Evolutionary conservation across 2,888 invertebrate species (phyloP).

Genomic region (Ichneumon xanthorius): DNA sequence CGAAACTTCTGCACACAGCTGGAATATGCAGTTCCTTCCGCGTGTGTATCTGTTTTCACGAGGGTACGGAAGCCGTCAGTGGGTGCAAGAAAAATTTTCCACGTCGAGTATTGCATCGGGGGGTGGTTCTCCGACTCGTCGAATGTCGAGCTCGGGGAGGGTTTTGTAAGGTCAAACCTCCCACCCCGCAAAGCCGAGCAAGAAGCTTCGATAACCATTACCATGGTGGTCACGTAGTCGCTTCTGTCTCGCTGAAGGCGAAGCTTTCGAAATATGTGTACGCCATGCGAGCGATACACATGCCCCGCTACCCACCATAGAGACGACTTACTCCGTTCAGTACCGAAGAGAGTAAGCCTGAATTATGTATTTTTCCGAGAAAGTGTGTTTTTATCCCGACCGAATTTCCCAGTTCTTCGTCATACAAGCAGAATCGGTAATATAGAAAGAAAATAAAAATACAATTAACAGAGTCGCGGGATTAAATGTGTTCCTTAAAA

Average conservation of each 20-base stretch:
- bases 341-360: conserved; percentile 33
- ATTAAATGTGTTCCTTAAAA: background rate
- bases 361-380: conserved; percentile 57
- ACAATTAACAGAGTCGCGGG: background rate
- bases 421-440: background rate
- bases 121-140: conserved; percentile 42
- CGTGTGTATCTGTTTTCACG: background rate
- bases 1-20: conserved; percentile 14
- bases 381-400: conserved; percentile 41
- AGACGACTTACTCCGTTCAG: conserved; percentile 36
- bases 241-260: conserved; percentile 61
- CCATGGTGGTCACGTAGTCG: conserved; percentile 70
- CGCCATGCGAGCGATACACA: conserved; percentile 37
- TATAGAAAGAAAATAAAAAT: conserved; percentile 15
- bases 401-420: conserved; percentile 6
- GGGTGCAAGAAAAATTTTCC: conserved; percentile 56
- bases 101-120: conserved; percentile 44
- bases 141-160: conserved; percentile 35
- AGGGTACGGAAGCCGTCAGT: conserved; percentile 23
- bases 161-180: conserved; percentile 60
- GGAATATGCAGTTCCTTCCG: background rate
- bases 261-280: conserved; percentile 62
- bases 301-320: background rate
- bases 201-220: conserved; percentile 65
- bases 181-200: conserved; percentile 38